Evolutionary conservation across 2,888 invertebrate species (phyloP).

Genomic region (Erebia aethiops): DNA sequence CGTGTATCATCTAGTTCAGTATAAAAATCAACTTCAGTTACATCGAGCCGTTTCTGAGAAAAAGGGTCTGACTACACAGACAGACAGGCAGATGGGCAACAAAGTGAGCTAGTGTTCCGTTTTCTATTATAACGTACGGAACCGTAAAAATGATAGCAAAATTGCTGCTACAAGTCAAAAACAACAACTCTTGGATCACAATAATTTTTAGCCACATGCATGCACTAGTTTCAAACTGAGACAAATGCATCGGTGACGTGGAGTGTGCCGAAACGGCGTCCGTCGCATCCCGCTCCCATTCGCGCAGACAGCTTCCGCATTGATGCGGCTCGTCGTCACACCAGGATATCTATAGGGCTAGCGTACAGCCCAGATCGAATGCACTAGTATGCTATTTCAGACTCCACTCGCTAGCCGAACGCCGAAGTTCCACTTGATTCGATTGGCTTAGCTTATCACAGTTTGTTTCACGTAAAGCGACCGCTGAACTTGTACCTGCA

Average conservation of each 20-base stretch:
- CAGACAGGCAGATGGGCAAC: too few species aligned
- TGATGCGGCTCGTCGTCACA: slow-evolving; percentile 73
- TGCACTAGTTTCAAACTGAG: slow-evolving; percentile 36
- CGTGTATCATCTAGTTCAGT: too few species aligned
- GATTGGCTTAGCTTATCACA: neutral
- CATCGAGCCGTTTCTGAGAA: too few species aligned
- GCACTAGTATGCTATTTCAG: slow-evolving; percentile 42
- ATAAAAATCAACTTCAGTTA: too few species aligned
- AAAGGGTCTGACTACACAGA: too few species aligned
- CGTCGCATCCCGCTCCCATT: slow-evolving; percentile 77
- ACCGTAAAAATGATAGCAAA: neutral
- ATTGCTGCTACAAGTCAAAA: neutral
- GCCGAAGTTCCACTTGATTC: slow-evolving; percentile 23
- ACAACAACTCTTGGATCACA: neutral
- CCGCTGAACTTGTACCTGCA: neutral
- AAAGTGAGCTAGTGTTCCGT: too few species aligned
- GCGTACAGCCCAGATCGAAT: slow-evolving; percentile 49
- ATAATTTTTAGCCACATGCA: slow-evolving; percentile 11
- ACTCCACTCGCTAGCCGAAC: slow-evolving; percentile 31
- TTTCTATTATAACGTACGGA: too few species aligned
- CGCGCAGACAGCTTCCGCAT: slow-evolving; percentile 75
- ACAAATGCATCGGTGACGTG: slow-evolving; percentile 58
- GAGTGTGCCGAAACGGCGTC: slow-evolving; percentile 51
- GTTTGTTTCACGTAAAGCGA: neutral
- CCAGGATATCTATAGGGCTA: slow-evolving; percentile 66